Percentiles rank a stretch among this genome's conserved stretches.
phyloP scores from a whole-genome alignment of 2,888 invertebrate species.

The Margaritifera margaritifera region DNA sequence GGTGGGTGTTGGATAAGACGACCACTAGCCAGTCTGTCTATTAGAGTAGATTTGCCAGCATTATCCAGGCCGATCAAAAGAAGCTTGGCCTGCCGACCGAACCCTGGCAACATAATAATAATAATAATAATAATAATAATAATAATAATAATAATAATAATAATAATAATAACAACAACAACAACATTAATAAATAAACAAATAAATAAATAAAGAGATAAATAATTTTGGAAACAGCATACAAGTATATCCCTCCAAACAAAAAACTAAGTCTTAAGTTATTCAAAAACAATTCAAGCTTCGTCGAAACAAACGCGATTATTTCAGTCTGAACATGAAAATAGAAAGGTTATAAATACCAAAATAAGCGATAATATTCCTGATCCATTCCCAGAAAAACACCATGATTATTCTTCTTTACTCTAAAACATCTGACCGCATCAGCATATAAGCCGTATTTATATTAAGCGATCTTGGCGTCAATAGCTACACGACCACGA shows the following conservation, averaged over 20 bases:
- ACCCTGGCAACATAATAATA: constrained; percentile 25
- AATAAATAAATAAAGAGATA: too few relatives aligned
- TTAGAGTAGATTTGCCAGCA: constrained; percentile 52
- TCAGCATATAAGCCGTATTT: too few relatives aligned
- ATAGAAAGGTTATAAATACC: constrained; percentile 15
- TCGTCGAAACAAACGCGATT: not conserved
- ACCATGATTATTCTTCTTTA: not conserved
- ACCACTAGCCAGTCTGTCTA: constrained; percentile 33
- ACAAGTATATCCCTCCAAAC: not conserved
- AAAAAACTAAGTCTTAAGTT: not conserved
- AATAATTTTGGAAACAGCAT: too few relatives aligned
- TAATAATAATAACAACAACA: too few relatives aligned
- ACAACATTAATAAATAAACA: too few relatives aligned
- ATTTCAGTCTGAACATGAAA: not conserved
- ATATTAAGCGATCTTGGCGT: too few relatives aligned
- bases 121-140: constrained; percentile 5
- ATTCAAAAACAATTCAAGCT: not conserved
- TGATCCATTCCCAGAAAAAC: constrained; percentile 37
- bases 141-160: too few relatives aligned
- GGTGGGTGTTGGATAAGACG: constrained; percentile 43
- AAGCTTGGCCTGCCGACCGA: constrained; percentile 40
- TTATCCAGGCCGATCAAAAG: constrained; percentile 51
- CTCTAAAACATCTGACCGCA: too few relatives aligned
- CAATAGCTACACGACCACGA: too few relatives aligned
- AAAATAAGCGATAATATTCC: constrained; percentile 26